These are phyloP conservation scores for Tupaia chinensis DNA, from an alignment of 2,113 vertebrate genomes.

Conservation along the genomic window DNA sequence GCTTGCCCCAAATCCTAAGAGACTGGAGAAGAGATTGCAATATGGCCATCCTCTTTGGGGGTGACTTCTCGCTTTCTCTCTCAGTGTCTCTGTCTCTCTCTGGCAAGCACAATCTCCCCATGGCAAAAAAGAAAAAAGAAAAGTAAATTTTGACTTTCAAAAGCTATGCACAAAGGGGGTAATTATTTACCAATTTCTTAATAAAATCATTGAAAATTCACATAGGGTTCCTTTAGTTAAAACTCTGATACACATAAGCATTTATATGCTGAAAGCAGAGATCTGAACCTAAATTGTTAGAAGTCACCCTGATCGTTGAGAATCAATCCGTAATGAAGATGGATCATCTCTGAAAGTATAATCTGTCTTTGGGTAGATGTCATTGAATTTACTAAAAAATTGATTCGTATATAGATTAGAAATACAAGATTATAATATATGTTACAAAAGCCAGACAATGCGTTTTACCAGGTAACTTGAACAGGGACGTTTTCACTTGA, in stretches of 20 bases:
- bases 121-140: no score
- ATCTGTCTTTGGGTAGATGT: neutral
- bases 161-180: neutral
- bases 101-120: no score
- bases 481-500: slow-evolving; percentile 4
- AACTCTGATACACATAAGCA: neutral
- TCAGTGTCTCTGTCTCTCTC: no score
- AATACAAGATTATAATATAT: neutral
- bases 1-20: no score
- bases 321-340: slow-evolving; percentile 67
- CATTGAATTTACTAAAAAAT: slow-evolving; percentile 56
- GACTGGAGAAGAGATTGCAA: no score
- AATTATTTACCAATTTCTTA: neutral
- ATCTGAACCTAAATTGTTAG: slow-evolving; percentile 6
- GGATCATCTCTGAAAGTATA: slow-evolving; percentile 26
- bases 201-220: neutral
- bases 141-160: slow-evolving; percentile 24
- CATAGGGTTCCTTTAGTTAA: neutral
- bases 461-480: slow-evolving; percentile 30
- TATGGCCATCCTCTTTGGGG: no score
- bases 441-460: neutral
- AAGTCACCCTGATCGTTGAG: slow-evolving; percentile 50
- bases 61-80: no score
- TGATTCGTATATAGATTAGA: slow-evolving; percentile 41
- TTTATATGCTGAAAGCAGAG: neutral